Base-by-base conservation (phyloP, 2,888 invertebrate genomes). In the Patella ulyssiponensis region DNA sequence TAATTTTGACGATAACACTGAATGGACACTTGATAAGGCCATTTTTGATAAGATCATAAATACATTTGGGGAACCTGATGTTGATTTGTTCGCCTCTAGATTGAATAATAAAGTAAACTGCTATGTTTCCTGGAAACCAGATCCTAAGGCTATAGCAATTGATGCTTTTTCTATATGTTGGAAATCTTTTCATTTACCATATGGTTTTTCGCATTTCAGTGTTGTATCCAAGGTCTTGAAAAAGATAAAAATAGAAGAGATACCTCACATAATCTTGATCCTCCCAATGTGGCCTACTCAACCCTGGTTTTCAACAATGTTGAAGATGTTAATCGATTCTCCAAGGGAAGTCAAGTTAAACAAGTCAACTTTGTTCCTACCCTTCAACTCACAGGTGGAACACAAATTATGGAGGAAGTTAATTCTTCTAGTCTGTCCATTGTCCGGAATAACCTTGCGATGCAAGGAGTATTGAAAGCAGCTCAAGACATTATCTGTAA, bases 261-360 rank as follows among this genome's bases (percentile, higher is more conserved):
- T 52, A 51, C 77, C 27, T 12, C 73, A 20, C 1, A 52, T 64
- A 44, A 20, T 80, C 9, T 27, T 80, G 23, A 70, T 80, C 17
- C 70, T 73, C 14, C 75, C 80, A n/a, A 53, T 51, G 14, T 80
- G 80, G 80, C 76, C 78, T 9, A 75, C 77, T 12, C 76, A 80
- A 51, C 44, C 58, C 52, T 78, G 80, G 80, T 80, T 27, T 75
- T 64, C 78, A 9, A 15, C 23, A n/a, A 69, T 78, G 33, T 7
- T 70, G 69, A 27, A 33, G n/a, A 75, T 78, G 76, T 53, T 73
- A n/a, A 72, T 44, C 27, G 27, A 27, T 27, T 27, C 27, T 27
- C 27, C 27, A 27, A 27, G 27, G 27, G 27, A 27, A 27, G 27
- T 27, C 2, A 27, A 27, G 27, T 27, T 27, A 27, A 27, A 27